Conservation (phyloP, 2,113 vertebrate genomes). For the Ia io region DNA sequence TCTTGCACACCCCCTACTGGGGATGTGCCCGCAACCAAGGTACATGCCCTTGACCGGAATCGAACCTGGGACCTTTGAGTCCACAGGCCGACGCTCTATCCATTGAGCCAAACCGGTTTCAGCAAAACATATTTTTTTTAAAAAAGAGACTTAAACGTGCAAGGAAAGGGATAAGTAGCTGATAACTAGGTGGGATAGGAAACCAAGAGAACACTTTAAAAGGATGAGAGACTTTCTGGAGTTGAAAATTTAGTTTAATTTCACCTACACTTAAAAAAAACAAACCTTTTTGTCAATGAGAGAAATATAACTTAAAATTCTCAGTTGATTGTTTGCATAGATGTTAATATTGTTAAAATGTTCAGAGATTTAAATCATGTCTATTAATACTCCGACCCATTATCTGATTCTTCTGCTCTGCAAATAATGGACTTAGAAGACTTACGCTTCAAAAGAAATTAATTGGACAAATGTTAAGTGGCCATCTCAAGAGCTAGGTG, state of each 20-base stretch:
- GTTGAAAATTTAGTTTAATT: constrained; percentile 3
- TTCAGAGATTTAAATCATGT: not conserved
- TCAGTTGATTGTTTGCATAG: not conserved
- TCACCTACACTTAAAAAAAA: not conserved
- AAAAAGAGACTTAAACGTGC: not conserved
- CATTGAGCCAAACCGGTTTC: too few species aligned
- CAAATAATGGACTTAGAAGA: not conserved
- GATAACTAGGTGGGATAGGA: not conserved
- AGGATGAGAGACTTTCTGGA: not conserved
- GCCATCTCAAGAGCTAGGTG: not conserved
- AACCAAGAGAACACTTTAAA: not conserved
- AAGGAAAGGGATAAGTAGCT: not conserved
- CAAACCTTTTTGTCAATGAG: not conserved
- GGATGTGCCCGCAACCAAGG: too few species aligned
- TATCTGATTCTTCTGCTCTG: not conserved
- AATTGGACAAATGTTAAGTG: not conserved
- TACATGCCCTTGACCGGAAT: too few species aligned
- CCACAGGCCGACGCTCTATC: too few species aligned
- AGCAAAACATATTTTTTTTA: too few species aligned
- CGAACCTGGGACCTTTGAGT: too few species aligned
- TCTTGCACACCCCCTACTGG: too few species aligned
- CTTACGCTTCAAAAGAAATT: not conserved
- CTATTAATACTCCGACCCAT: not conserved
- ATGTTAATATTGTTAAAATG: not conserved
- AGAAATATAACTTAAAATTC: not conserved